These are phyloP conservation scores for Asarcornis scutulata DNA, from an alignment of 2,113 vertebrate genomes.

Conservation along the genomic window DNA sequence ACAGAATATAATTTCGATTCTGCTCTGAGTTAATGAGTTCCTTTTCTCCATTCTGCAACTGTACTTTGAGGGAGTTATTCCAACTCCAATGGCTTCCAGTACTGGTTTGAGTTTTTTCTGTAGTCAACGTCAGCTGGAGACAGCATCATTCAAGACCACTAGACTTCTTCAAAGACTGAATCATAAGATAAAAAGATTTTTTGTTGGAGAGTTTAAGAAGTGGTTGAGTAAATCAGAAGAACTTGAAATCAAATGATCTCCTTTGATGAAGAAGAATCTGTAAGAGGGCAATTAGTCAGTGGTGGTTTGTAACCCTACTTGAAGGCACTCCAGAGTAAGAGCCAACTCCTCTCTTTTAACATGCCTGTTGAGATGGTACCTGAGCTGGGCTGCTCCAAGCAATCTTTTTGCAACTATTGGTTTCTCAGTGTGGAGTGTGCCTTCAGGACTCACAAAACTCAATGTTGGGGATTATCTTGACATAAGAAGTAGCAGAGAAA, in stretches of 20 bases:
- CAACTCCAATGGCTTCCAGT: neutral
- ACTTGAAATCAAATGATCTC: conserved; percentile 5
- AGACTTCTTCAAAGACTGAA: conserved; percentile 42
- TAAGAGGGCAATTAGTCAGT: conserved; percentile 21
- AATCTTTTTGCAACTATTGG: neutral
- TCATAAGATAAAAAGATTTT: conserved; percentile 14
- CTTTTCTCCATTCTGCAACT: neutral
- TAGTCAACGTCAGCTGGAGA: conserved; percentile 26
- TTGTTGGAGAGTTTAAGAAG: neutral
- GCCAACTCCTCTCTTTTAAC: neutral
- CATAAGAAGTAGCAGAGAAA: neutral
- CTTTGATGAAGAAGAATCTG: neutral
- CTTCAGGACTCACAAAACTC: neutral
- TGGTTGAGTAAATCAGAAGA: conserved; percentile 27
- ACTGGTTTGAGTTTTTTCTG: conserved; percentile 15
- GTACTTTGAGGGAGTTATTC: neutral
- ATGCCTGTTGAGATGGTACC: neutral
- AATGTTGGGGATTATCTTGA: neutral
- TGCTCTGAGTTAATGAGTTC: conserved; percentile 16
- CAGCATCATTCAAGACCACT: conserved; percentile 29
- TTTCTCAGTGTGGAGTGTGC: neutral
- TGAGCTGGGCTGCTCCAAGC: neutral
- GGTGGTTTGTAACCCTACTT: neutral
- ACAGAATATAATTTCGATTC: conserved; percentile 33
- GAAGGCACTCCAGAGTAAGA: neutral